These are phyloP conservation scores for Plectropomus leopardus DNA, from an alignment of 2,113 vertebrate genomes.

Conservation along the genomic window DNA sequence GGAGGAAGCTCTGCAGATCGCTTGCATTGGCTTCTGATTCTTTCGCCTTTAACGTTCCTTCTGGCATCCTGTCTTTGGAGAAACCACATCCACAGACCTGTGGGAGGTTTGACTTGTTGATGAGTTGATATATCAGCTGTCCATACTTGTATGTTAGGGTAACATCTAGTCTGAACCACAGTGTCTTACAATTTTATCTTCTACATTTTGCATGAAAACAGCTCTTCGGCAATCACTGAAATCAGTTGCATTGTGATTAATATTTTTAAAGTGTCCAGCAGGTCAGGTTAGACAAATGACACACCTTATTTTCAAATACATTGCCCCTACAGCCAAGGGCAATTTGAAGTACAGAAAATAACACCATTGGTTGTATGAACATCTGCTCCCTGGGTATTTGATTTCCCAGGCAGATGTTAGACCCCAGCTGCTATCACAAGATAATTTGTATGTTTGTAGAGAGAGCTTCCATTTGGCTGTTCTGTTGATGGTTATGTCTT, in stretches of 20 bases:
- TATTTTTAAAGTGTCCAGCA: slow-evolving; percentile 2
- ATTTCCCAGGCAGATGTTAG: slow-evolving; percentile 96
- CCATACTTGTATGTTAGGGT: slow-evolving; percentile 39
- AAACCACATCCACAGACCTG: slow-evolving; percentile 51
- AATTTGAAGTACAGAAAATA: slow-evolving; percentile 92
- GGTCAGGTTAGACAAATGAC: slow-evolving; percentile 45
- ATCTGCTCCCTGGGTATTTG: slow-evolving; percentile 94
- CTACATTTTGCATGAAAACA: not conserved
- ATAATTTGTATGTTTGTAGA: slow-evolving; percentile 95
- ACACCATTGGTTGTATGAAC: slow-evolving; percentile 91
- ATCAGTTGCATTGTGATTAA: not conserved
- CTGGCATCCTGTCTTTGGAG: slow-evolving; percentile 73
- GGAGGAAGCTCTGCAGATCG: slow-evolving; percentile 73
- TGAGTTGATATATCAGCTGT: slow-evolving; percentile 52
- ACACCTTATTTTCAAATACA: slow-evolving; percentile 55
- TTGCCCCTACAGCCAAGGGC: slow-evolving; percentile 86
- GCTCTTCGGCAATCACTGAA: not conserved
- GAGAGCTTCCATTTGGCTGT: slow-evolving; percentile 90
- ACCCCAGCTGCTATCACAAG: slow-evolving; percentile 95
- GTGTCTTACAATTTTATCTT: slow-evolving; percentile 10
- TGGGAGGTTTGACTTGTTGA: slow-evolving; percentile 58
- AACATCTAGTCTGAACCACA: not conserved
- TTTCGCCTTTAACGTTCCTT: slow-evolving; percentile 77
- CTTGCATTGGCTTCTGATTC: slow-evolving; percentile 70
- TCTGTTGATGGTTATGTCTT: slow-evolving; percentile 78